Evolutionary conservation across 2,797 vertebrate genomes (phyloP), one percentile per base, ranked within the genome.

Genomic region (Amblyraja radiata): DNA sequence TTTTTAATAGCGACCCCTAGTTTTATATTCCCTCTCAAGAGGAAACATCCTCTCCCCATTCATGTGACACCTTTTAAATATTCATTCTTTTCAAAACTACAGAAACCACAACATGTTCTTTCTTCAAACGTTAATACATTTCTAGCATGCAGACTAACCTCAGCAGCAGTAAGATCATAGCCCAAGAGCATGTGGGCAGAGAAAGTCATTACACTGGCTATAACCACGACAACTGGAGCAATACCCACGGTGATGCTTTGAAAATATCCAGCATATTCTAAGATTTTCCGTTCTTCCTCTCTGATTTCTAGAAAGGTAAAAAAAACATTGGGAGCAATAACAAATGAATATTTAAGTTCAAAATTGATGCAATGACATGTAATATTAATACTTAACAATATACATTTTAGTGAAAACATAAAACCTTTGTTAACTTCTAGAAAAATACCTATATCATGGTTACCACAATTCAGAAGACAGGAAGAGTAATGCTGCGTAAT

Each of bases 201-300:
- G 95, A 99, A 99, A 0, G 98, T 98, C 90, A 97, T 97, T 94
- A 99, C 98, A 0, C 98, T 99, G 95, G 98, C 98, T 6, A 98
- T 98, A 93, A 98, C 98, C 1, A 99, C 98, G 0, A 98, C 98
- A 0, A 98, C 97, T 65, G 98, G 98, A 93, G 98, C 98, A 95
- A 98, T 97, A 0, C 98, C 98, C 7, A 99, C 98, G 0, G 97
- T 98, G 95, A 98, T 97, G 95, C 98, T 99, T 96, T 99, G 98
- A 94, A 98, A 98, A 95, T 99, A 99, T 74, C 98, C 98, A 0
- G 97, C 97, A 77, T 96, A 96, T 93, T 98, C 97, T 94, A 99
- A 93, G 86, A 98, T 97, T 86, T 95, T 95, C 0, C 96, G 97
- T 93, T 98, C 98, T 93, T 97, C 97, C 46, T 97, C 97, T 93